Evolutionary conservation across 2,113 vertebrate genomes (phyloP).

Genomic region (Pristiophorus japonicus): DNA sequence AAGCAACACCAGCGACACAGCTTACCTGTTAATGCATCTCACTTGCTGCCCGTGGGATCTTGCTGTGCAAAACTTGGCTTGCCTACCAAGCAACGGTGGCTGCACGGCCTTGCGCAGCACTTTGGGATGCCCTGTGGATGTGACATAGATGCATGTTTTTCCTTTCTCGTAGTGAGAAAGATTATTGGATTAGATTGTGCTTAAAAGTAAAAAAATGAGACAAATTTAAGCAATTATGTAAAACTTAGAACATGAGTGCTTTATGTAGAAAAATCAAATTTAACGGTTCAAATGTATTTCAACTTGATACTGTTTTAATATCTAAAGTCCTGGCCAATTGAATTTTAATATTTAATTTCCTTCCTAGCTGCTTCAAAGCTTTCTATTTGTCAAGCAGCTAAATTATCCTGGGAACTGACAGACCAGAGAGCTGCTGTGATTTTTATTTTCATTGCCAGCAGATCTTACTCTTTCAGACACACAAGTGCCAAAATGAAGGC

Average conservation of each 20-base stretch:
- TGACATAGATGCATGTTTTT: too few relatives aligned
- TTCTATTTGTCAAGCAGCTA: conserved; percentile 9
- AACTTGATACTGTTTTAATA: conserved; percentile 11
- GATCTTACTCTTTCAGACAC: not conserved
- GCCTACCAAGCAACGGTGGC: too few relatives aligned
- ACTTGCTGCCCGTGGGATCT: too few relatives aligned
- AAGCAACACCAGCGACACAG: too few relatives aligned
- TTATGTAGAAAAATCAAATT: conserved; percentile 16
- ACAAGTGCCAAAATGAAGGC: not conserved
- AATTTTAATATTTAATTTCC: conserved; percentile 6
- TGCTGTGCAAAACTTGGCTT: too few relatives aligned
- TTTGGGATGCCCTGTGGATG: too few relatives aligned
- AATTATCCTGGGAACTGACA: not conserved
- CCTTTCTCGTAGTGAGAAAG: too few relatives aligned
- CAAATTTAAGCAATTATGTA: not conserved
- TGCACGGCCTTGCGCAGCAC: too few relatives aligned
- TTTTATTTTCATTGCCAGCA: not conserved
- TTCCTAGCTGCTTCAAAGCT: not conserved
- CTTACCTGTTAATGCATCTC: too few relatives aligned
- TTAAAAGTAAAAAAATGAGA: not conserved
- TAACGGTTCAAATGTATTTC: conserved; percentile 2
- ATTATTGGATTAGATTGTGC: not conserved
- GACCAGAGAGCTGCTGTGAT: not conserved
- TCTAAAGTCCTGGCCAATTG: not conserved
- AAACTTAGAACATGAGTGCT: not conserved